These are phyloP conservation scores for Temnothorax ravouxi DNA, from an alignment of 2,888 invertebrate species.

Conservation along the genomic window DNA sequence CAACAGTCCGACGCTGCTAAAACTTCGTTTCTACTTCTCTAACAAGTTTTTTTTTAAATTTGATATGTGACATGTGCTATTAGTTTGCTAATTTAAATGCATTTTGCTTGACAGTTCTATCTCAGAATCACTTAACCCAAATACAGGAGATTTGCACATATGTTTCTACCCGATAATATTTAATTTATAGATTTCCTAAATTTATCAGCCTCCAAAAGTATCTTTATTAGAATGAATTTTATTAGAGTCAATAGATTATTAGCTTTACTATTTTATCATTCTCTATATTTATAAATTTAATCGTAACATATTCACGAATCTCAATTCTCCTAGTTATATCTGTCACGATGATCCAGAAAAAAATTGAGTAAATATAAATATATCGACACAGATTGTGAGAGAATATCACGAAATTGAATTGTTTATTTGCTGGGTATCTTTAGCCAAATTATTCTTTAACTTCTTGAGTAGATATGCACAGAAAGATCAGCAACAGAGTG, in stretches of 20 bases:
- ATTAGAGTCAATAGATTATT: neutral
- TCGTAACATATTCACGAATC: neutral
- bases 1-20: neutral
- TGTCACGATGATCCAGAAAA: neutral
- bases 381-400: neutral
- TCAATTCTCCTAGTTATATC: neutral
- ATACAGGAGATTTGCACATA: neutral
- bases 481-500: neutral
- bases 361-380: neutral
- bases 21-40: neutral
- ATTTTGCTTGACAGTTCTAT: neutral
- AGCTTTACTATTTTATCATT: neutral
- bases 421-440: slow-evolving; percentile 20
- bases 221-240: neutral
- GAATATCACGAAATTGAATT: neutral
- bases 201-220: neutral
- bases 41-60: neutral
- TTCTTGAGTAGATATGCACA: neutral
- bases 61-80: neutral
- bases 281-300: neutral
- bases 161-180: neutral
- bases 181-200: neutral
- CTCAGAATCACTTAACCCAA: neutral
- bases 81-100: neutral
- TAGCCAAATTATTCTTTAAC: neutral